A percentile compares a stretch with the other conserved stretches of the same genome.
phyloP scores from a whole-genome alignment of 2,888 invertebrate species.

The Caenorhabditis panamensis region DNA sequence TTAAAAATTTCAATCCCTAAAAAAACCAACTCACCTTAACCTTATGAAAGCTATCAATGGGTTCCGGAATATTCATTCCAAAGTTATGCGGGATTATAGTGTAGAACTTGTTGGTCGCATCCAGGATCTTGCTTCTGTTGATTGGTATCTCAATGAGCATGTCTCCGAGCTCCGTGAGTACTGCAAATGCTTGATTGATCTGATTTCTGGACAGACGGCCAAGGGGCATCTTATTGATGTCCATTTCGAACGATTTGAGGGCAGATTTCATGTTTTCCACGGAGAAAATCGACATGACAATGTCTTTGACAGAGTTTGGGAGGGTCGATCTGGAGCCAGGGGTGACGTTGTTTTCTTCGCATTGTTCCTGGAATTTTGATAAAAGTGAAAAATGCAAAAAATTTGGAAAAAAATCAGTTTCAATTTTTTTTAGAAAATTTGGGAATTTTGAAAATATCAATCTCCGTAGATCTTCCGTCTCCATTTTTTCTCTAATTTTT shows the following conservation, averaged over 20 bases:
- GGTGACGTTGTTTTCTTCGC: constrained; percentile 21
- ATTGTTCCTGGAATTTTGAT: constrained; percentile 24
- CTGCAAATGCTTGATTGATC: constrained; percentile 89
- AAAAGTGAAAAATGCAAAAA: no score
- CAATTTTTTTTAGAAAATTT: no score
- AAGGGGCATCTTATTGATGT: constrained; percentile 97
- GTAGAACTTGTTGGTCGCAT: constrained; percentile 86
- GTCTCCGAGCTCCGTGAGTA: constrained; percentile 46
- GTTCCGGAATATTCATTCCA: constrained; percentile 89
- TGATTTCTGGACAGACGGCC: constrained; percentile 95
- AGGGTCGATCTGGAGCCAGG: constrained; percentile 85
- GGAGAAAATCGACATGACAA: constrained; percentile 92
- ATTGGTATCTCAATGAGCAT: constrained; percentile 24
- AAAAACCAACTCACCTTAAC: constrained; percentile 83
- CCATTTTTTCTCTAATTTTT: no score
- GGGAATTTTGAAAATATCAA: no score
- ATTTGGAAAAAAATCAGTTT: no score
- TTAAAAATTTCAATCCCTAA: neutral
- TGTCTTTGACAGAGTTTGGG: constrained; percentile 87
- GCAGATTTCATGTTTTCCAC: constrained; percentile 92
- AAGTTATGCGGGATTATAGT: constrained; percentile 96
- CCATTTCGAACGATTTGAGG: constrained; percentile 95
- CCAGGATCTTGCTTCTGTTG: constrained; percentile 8
- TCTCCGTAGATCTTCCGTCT: no score
- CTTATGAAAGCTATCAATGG: constrained; percentile 88